Conservation (phyloP, 2,113 vertebrate species). For the Perca fluviatilis region DNA sequence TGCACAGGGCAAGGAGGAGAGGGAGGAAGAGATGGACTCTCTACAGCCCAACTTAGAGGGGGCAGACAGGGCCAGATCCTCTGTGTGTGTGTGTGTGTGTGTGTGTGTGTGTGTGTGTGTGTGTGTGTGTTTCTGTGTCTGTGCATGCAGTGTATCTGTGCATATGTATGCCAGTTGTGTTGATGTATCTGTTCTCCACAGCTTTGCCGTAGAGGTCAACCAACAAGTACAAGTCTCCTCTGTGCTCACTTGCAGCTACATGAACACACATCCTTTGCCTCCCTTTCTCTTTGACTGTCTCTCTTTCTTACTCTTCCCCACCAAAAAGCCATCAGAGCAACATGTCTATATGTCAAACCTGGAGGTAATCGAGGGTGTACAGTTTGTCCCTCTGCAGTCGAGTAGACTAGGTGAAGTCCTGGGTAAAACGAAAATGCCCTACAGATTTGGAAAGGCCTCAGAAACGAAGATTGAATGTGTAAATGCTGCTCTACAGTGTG, state of each 20-base stretch:
- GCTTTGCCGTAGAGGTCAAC: constrained; percentile 80
- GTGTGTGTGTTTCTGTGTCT: constrained; percentile 26
- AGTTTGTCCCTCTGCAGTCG: constrained; percentile 35
- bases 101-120: constrained; percentile 37
- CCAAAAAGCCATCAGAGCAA: constrained; percentile 67
- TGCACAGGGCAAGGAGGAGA: constrained; percentile 82
- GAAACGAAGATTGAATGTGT: constrained; percentile 48
- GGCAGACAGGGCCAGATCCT: constrained; percentile 83
- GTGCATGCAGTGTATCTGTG: constrained; percentile 55
- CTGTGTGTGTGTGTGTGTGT: constrained; percentile 56
- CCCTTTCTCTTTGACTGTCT: constrained; percentile 51
- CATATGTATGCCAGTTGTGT: constrained; percentile 76
- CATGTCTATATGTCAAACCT: constrained; percentile 63
- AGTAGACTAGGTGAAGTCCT: constrained; percentile 24
- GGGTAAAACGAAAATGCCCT: constrained; percentile 34
- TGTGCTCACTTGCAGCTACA: constrained; percentile 64
- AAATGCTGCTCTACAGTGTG: constrained; percentile 47
- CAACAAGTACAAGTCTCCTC: constrained; percentile 73
- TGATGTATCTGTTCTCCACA: constrained; percentile 79
- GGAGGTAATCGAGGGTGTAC: constrained; percentile 9
- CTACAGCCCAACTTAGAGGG: constrained; percentile 78
- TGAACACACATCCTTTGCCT: constrained; percentile 48
- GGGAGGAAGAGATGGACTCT: constrained; percentile 73
- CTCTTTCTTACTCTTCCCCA: constrained; percentile 30
- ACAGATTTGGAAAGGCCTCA: constrained; percentile 41